These are phyloP conservation scores for Archaeoteleia sp. DNA, from an alignment of 2,888 invertebrate species.

Conservation along the genomic window DNA sequence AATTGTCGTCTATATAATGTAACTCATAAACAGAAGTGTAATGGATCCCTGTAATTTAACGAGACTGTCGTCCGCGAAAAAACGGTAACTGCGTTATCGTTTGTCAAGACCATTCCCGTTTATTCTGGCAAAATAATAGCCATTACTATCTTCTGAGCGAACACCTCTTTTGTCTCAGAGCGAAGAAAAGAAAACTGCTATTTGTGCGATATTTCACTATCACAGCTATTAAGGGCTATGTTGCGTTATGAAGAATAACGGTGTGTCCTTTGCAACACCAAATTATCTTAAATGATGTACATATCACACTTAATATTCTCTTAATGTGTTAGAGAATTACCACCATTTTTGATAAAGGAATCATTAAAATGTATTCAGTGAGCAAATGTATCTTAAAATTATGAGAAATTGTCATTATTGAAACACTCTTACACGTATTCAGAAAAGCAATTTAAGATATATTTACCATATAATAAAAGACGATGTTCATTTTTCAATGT, in stretches of 20 bases:
- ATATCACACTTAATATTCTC: constrained; percentile 7
- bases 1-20: constrained; percentile 45
- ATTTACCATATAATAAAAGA: too few species aligned
- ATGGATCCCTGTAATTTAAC: constrained; percentile 48
- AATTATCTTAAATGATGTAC: constrained; percentile 34
- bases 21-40: constrained; percentile 49
- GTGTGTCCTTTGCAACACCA: constrained; percentile 59
- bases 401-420: too few species aligned
- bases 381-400: too few species aligned
- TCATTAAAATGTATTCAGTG: neutral
- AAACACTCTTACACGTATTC: too few species aligned
- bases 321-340: neutral
- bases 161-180: constrained; percentile 50
- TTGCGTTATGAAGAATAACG: constrained; percentile 68
- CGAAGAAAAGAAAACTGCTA: constrained; percentile 53
- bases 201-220: constrained; percentile 68
- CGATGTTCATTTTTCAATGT: too few species aligned
- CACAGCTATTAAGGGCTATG: constrained; percentile 69
- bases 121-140: constrained; percentile 55
- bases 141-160: constrained; percentile 53
- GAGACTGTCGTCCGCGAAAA: constrained; percentile 43
- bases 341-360: neutral
- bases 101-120: constrained; percentile 56
- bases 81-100: constrained; percentile 53
- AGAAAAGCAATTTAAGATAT: too few species aligned